Evolutionary conservation across 2,888 invertebrate genomes (phyloP), one percentile per base, ranked within the genome.

Genomic region (Drosophila mimetica): DNA sequence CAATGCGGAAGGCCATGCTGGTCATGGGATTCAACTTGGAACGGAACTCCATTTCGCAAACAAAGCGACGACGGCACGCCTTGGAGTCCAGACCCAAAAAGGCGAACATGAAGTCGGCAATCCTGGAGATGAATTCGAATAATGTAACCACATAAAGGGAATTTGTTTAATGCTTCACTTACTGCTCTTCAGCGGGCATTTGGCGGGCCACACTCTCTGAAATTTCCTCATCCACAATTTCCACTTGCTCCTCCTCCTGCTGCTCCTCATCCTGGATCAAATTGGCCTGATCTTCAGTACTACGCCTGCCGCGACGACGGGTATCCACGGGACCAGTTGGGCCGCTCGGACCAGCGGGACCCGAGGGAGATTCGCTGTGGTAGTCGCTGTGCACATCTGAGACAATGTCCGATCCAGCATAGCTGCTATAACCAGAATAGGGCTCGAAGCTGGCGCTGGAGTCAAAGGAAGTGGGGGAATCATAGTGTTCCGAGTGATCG

Each of bases 21-120:
- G 90, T 90, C 39, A 92, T 50, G 9, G 92, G 89, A 86, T 91
- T 92, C 8, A 81, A 69, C 61, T 90, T 91, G 2, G 92, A 91
- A 28, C 90, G 91, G 71, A 91, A 92, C 72, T 93, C 92, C 79
- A 92, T 92, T 89, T 93, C 92, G 66, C 93, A 93, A 8, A 93
- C 90, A 75, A 93, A 93, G 63, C 92, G 92, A 66, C 90, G 92
- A 70, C 92, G 92, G 61, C 93, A 93, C 6, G 90, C 90, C 8
- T 86, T 84, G 3, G 91, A 88, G 54, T 89, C 89, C 30, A 92
- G 79, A 0, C 92, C 92, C 77, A 92, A 74, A 60, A 92, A 92
- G 22, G 75, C 77, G 32, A 92, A 92, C 79, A 91, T 84, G 13
- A 92, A 88, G 13, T 92, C 90, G 14, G 90, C 90, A 55, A 91